Evolutionary conservation across 2,797 vertebrate genomes (phyloP).

Genomic region (Cynopterus sphinx): DNA sequence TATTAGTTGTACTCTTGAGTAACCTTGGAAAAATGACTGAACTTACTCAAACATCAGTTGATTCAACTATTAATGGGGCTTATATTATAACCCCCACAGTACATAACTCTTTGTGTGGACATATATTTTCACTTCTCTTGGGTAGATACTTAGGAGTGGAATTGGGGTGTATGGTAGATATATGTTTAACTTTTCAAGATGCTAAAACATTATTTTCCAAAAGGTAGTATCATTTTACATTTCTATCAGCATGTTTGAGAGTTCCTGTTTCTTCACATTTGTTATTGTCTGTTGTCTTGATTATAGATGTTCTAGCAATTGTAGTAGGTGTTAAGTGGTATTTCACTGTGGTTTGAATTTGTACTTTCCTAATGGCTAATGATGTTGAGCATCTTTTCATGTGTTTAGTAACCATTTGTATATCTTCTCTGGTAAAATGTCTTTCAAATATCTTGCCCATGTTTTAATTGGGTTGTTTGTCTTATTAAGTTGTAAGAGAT

Average conservation of each 20-base stretch:
- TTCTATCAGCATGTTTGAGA: background rate
- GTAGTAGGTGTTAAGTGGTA: background rate
- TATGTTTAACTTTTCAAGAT: background rate
- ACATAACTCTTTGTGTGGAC: background rate
- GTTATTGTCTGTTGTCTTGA: slow-evolving; percentile 16
- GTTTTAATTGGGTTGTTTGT: slow-evolving; percentile 29
- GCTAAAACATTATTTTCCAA: background rate
- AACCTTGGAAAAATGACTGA: background rate
- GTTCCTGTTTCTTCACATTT: background rate
- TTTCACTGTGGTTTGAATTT: slow-evolving; percentile 20
- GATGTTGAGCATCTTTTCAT: background rate
- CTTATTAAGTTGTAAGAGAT: background rate
- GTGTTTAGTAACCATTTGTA: background rate
- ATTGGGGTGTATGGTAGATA: background rate
- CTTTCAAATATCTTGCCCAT: slow-evolving; percentile 23
- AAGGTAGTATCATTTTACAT: background rate
- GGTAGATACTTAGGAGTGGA: background rate
- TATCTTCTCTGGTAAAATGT: background rate
- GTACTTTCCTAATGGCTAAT: background rate
- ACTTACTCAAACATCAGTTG: background rate
- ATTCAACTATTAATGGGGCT: background rate
- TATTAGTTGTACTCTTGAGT: background rate
- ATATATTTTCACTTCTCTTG: slow-evolving; percentile 14
- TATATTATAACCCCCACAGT: background rate
- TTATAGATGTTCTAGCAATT: background rate